A percentile compares a stretch with the other conserved stretches of the same genome.
These are phyloP conservation scores for Graptemys geographica DNA, from an alignment of 2,797 vertebrate genomes.

Conservation along the genomic window DNA sequence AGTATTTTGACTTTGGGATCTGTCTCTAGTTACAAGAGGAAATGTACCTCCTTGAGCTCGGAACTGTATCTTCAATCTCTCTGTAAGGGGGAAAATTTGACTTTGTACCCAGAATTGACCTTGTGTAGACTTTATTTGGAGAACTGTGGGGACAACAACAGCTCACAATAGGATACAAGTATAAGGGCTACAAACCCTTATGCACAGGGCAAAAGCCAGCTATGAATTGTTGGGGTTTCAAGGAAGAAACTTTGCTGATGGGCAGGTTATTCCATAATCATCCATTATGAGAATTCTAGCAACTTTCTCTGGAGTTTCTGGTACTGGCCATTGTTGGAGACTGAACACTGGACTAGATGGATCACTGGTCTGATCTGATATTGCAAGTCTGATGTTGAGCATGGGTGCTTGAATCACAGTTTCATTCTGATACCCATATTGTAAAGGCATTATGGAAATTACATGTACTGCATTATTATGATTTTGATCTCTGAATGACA, in stretches of 20 bases:
- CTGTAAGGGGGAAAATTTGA: not conserved
- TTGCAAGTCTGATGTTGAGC: fast-evolving
- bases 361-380: fast-evolving
- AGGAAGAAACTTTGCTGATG: not conserved
- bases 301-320: not conserved
- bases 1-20: not conserved
- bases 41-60: not conserved
- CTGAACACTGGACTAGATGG: not conserved
- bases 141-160: not conserved
- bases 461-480: fast-evolving
- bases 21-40: not conserved
- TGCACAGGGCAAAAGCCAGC: not conserved
- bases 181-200: not conserved
- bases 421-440: not conserved
- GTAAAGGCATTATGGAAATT: not conserved
- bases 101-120: fast-evolving
- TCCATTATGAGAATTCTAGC: not conserved
- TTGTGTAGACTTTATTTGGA: fast-evolving
- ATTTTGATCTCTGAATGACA: fast-evolving
- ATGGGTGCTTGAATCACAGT: not conserved
- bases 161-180: not conserved
- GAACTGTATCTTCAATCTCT: not conserved
- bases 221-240: not conserved
- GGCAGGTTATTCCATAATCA: not conserved
- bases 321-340: not conserved